These are phyloP conservation scores for Aphelenchoides bicaudatus DNA, from an alignment of 2,888 invertebrate species.

Conservation along the genomic window DNA sequence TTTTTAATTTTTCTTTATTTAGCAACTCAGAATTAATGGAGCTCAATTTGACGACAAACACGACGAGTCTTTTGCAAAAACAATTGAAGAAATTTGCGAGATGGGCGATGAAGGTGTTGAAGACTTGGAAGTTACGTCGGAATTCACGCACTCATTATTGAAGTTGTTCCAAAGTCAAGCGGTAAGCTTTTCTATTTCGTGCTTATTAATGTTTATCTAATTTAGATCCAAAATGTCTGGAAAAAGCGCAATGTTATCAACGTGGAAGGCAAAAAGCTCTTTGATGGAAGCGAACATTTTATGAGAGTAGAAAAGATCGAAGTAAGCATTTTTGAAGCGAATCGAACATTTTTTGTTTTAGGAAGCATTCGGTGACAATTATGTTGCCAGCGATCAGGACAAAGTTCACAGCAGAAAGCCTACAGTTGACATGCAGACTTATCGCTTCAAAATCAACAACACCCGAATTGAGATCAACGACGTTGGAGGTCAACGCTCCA, in stretches of 20 bases:
- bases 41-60: conserved; percentile 12
- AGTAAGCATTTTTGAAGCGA: conserved; percentile 17
- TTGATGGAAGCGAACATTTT: conserved; percentile 35
- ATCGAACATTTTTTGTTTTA: conserved; percentile 12
- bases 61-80: conserved; percentile 19
- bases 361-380: conserved; percentile 36
- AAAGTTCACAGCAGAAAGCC: conserved; percentile 50
- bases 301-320: conserved; percentile 28
- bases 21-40: conserved; percentile 25
- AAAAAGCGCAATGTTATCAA: conserved; percentile 26
- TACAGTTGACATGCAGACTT: conserved; percentile 49
- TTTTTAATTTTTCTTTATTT: conserved; percentile 5
- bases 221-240: conserved; percentile 30
- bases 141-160: conserved; percentile 15
- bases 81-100: conserved; percentile 28
- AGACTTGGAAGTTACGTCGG: conserved; percentile 10
- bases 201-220: no score
- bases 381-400: conserved; percentile 41
- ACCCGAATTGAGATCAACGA: conserved; percentile 48
- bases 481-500: conserved; percentile 54
- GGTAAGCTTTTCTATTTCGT: conserved; percentile 6
- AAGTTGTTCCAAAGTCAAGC: conserved; percentile 30
- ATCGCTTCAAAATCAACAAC: conserved; percentile 45
- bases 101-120: conserved; percentile 24
- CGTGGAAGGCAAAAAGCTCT: conserved; percentile 31